Evolutionary conservation across 2,888 invertebrate genomes (phyloP).

Genomic region (Cistogaster globosa): DNA sequence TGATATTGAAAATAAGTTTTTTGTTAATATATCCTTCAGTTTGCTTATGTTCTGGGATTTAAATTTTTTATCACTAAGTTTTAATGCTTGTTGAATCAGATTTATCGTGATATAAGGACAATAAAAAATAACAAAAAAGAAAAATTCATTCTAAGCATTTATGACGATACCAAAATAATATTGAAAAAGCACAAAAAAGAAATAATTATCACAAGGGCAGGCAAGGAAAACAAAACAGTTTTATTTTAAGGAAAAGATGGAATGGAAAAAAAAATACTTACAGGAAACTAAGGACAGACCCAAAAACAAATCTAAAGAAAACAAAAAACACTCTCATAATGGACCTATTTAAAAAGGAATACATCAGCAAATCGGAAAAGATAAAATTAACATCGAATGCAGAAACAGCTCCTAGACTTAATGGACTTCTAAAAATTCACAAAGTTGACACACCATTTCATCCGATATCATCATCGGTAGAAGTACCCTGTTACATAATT

Average conservation of each 20-base stretch:
- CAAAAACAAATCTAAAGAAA: not conserved
- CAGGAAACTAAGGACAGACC: too few relatives aligned
- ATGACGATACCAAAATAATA: not conserved
- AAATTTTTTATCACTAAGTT: too few relatives aligned
- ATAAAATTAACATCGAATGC: not conserved
- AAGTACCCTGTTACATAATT: conserved; percentile 12
- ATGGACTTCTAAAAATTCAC: not conserved
- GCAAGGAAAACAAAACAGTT: not conserved
- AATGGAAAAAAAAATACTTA: too few relatives aligned
- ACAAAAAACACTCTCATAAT: not conserved
- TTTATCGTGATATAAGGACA: too few relatives aligned
- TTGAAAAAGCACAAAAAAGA: not conserved
- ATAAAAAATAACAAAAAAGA: not conserved
- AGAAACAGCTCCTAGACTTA: conserved; percentile 5
- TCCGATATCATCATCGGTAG: conserved; percentile 25
- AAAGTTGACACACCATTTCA: not conserved
- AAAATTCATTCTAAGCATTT: not conserved
- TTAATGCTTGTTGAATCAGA: too few relatives aligned
- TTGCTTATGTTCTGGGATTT: too few relatives aligned
- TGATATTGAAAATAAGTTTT: too few relatives aligned
- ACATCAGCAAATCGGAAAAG: not conserved
- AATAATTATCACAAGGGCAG: conserved; percentile 3
- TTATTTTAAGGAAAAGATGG: not conserved
- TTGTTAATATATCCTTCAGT: too few relatives aligned
- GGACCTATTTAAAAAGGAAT: not conserved